These are phyloP conservation scores for Empis livida DNA, from an alignment of 2,888 invertebrate genomes.

Conservation along the genomic window DNA sequence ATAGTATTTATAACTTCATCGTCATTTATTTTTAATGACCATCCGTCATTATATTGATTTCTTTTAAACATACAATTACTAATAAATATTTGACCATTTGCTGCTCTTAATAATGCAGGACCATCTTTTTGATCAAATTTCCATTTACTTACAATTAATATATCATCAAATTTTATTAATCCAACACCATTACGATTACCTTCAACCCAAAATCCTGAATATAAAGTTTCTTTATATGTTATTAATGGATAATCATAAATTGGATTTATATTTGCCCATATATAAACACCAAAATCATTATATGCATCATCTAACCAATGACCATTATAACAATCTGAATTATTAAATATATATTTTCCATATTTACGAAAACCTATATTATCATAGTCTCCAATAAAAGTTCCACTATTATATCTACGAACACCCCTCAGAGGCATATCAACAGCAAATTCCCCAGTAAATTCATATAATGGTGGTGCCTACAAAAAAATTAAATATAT, in stretches of 20 bases:
- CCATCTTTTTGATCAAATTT: slow-evolving; percentile 4
- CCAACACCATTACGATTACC: slow-evolving; percentile 7
- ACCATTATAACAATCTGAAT: slow-evolving; percentile 2
- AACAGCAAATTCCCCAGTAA: neutral
- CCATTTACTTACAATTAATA: slow-evolving; percentile 4
- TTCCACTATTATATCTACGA: neutral
- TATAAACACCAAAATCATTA: slow-evolving; percentile 7
- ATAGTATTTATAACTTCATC: slow-evolving; percentile 1
- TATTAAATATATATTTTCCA: neutral
- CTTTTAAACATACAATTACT: slow-evolving; percentile 4
- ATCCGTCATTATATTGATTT: neutral
- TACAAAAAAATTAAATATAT: neutral
- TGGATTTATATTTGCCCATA: neutral
- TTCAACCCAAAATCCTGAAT: slow-evolving; percentile 7
- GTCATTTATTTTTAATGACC: neutral
- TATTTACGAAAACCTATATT: neutral
- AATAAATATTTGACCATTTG: slow-evolving; percentile 6
- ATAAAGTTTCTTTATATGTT: neutral
- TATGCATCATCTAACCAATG: slow-evolving; percentile 6
- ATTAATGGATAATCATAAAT: neutral
- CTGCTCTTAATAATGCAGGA: slow-evolving; percentile 7
- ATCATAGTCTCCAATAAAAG: neutral
- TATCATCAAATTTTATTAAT: slow-evolving; percentile 6
- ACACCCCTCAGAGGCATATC: neutral
- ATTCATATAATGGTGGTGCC: neutral